Conservation (phyloP, 2,113 vertebrate genomes). For the Gavia stellata region DNA sequence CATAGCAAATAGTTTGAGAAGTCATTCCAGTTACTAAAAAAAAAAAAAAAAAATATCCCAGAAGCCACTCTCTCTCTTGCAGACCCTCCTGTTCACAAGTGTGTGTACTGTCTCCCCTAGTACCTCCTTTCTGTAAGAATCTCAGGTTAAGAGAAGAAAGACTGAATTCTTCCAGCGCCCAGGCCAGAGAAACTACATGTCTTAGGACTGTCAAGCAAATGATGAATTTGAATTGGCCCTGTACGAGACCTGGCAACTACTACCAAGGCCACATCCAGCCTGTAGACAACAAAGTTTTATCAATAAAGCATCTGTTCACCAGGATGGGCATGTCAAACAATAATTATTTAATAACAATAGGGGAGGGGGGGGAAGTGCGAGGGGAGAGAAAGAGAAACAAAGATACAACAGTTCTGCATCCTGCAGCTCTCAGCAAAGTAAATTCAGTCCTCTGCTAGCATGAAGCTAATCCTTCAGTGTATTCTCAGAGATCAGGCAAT, state of each 20-base stretch:
- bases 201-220: neutral
- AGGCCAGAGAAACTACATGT: neutral
- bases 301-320: neutral
- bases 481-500: neutral
- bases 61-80: neutral
- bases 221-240: neutral
- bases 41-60: neutral
- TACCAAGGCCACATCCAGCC: neutral
- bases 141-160: neutral
- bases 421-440: neutral
- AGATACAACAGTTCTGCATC: neutral
- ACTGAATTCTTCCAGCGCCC: neutral
- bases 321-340: accelerated
- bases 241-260: neutral
- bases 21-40: neutral
- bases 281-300: neutral
- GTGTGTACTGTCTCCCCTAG: accelerated
- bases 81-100: neutral
- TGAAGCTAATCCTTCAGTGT: neutral
- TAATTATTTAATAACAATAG: neutral
- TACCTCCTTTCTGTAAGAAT: neutral
- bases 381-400: too few species aligned
- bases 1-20: neutral
- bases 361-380: accelerated
- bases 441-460: neutral